Conservation (phyloP, 2,797 vertebrate species). For the Halcyon chelicuti region DNA sequence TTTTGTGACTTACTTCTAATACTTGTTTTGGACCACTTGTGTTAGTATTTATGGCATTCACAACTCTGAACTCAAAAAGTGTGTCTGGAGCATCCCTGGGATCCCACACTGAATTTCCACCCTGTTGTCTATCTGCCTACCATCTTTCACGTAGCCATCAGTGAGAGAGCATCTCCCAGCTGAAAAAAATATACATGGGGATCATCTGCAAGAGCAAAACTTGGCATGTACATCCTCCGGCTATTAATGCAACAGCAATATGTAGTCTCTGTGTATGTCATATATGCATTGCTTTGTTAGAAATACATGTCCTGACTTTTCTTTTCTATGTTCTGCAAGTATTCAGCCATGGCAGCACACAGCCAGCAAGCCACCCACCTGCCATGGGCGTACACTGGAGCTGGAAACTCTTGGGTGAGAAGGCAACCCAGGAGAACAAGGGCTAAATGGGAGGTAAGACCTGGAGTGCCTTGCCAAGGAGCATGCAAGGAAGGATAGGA, state of each 20-base stretch:
- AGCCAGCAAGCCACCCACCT: background rate
- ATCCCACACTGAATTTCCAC: background rate
- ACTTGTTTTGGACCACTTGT: background rate
- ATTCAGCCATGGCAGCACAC: background rate
- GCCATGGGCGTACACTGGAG: fast-evolving
- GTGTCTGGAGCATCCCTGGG: background rate
- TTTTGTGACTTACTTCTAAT: background rate
- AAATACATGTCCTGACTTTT: background rate
- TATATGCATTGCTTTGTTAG: background rate
- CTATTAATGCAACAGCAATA: background rate
- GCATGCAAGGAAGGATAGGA: background rate
- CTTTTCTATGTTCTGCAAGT: background rate
- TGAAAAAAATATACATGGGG: background rate
- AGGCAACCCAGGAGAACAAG: background rate
- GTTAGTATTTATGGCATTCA: background rate
- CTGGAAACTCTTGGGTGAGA: background rate
- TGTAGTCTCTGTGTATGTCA: background rate
- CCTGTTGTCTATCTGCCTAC: background rate
- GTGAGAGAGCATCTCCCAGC: background rate
- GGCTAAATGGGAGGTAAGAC: background rate
- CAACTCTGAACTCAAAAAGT: background rate
- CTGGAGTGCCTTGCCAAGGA: background rate
- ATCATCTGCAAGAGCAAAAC: background rate
- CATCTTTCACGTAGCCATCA: background rate
- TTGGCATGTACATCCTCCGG: background rate